Base-by-base conservation (phyloP, 2,888 invertebrate species). In the Philereme vetulata region DNA sequence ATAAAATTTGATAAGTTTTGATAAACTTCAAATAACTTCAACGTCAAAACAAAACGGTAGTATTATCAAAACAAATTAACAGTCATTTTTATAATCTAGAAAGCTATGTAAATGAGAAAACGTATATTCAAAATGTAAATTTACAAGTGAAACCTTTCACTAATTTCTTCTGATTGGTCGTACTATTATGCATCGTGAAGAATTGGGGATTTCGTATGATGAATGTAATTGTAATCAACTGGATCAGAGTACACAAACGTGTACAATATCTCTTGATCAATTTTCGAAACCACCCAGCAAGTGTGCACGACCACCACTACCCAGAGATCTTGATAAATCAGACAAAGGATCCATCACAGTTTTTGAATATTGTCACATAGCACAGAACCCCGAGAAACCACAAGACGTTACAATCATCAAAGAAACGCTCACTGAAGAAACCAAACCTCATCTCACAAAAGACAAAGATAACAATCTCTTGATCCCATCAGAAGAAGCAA, bases 221-320 rank as follows among this genome's bases (percentile, higher is more conserved):
- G 21, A 21, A 21, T 21, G 21, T 21, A 1, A 21, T 52, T 68
- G 66, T 49, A 68, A 67, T 51, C 44, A 64, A 67, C 65, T 47
- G 60, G 71, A 80, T n/a, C 74, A 73, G 59, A 75, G 71, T 52
- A 83, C 80, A 5, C 80, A 85, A 62, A 79, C 82, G 3, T 74
- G 58, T 48, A 32, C 9, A 48, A 9, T 36, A 6, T 58, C 62
- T 9, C 49, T 58, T 10, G 62, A 58, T 42, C 42, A 44, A 34
- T 33, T 55, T 5, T 34, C 34, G 0, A 55, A 51, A 36, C 45
- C 51, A 36, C 21, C 48, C 10, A 55, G 11, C 51, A 54, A 10
- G n/a, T 8, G 47, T 10, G 10, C 58, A 11, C 51, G 44, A 56
- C 60, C 64, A 51, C 76, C 66, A 6, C 32, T 66, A 5, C 67